Conservation (phyloP, 1,140 invertebrate genomes). For the Drosophila biarmipes region DNA sequence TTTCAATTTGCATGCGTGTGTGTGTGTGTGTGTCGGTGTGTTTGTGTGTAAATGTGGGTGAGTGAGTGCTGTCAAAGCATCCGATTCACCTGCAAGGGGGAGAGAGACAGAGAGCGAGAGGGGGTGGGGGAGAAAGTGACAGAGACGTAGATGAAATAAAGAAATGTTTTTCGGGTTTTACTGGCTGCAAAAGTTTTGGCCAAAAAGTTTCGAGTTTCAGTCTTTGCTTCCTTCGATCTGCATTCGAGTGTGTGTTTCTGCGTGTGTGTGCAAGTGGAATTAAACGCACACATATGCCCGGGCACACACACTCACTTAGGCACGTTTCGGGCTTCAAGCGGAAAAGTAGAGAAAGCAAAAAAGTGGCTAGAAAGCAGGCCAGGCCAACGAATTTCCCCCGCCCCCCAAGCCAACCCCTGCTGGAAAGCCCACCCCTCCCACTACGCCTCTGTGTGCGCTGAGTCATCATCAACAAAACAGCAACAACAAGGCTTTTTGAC, state of each 20-base stretch:
- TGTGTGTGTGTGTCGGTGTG: slow-evolving; percentile 18
- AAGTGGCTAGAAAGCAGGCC: slow-evolving; percentile 17
- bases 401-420: no score
- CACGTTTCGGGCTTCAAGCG: slow-evolving; percentile 33
- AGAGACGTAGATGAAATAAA: slow-evolving; percentile 7
- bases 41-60: slow-evolving; percentile 17
- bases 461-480: slow-evolving; percentile 56
- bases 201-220: slow-evolving; percentile 44
- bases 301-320: slow-evolving; percentile 19
- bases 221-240: slow-evolving; percentile 30
- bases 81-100: slow-evolving; percentile 39
- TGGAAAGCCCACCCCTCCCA: not conserved
- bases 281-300: slow-evolving; percentile 15
- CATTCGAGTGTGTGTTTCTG: slow-evolving; percentile 5
- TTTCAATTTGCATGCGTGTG: slow-evolving; percentile 57
- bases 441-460: slow-evolving; percentile 41
- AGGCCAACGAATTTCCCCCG: not conserved
- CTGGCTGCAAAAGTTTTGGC: slow-evolving; percentile 34
- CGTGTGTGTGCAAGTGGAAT: not conserved
- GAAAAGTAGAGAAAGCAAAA: slow-evolving; percentile 24
- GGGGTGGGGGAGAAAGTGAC: not conserved
- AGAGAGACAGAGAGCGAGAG: not conserved
- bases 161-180: slow-evolving; percentile 40
- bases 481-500: slow-evolving; percentile 60
- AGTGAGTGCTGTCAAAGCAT: slow-evolving; percentile 49